Evolutionary conservation across 2,113 vertebrate species (phyloP).

Genomic region (Mystacornis crossleyi): DNA sequence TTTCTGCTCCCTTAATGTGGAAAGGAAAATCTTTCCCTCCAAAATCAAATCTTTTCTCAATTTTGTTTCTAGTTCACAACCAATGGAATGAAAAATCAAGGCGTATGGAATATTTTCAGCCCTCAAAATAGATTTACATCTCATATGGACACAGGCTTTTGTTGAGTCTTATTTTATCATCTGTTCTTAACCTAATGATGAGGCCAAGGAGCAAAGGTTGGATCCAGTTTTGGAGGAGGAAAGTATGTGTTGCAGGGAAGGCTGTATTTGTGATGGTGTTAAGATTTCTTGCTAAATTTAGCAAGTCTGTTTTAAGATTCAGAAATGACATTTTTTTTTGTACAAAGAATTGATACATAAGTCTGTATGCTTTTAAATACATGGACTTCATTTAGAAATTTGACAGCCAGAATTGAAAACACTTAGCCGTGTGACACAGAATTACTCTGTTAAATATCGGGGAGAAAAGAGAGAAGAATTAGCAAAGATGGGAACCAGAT

Average conservation of each 20-base stretch:
- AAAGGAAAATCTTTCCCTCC: background rate
- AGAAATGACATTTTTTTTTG: background rate
- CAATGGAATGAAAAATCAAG: background rate
- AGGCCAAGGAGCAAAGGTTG: conserved; percentile 10
- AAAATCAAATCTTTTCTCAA: background rate
- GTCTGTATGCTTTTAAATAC: background rate
- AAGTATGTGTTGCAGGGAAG: background rate
- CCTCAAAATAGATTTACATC: conserved; percentile 8
- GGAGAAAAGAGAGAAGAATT: background rate
- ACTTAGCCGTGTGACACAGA: conserved; percentile 5
- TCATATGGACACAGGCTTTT: background rate
- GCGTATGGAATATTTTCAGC: background rate
- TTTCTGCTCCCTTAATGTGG: background rate
- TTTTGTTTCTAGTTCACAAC: background rate
- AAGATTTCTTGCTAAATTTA: conserved; percentile 17
- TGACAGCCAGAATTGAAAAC: conserved; percentile 37
- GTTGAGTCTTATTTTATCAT: conserved; percentile 24
- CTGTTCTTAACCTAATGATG: conserved; percentile 28
- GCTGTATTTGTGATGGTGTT: background rate
- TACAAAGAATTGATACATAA: background rate
- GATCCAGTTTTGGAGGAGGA: background rate
- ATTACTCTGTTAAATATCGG: background rate
- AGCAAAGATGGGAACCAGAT: background rate
- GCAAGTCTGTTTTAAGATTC: conserved; percentile 8
- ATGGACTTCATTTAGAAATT: background rate